Conservation (phyloP, 2,113 vertebrate genomes). For the Lanius collurio region DNA sequence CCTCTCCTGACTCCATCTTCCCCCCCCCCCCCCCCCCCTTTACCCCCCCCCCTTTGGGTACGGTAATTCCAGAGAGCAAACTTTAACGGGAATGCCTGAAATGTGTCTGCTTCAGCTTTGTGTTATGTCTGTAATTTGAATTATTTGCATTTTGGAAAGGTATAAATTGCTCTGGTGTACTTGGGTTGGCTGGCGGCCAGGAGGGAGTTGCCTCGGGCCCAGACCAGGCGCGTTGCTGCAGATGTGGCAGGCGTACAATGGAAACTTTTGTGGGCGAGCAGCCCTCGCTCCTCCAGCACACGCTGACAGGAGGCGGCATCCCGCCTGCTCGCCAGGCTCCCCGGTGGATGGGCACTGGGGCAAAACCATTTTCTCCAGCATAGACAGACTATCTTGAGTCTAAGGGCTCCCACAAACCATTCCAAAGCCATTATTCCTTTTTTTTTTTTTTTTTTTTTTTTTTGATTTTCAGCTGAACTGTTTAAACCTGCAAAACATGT, state of each 20-base stretch:
- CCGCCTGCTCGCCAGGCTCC: conserved; percentile 61
- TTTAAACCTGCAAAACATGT: conserved; percentile 88
- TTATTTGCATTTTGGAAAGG: conserved; percentile 77
- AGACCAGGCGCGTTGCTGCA: conserved; percentile 81
- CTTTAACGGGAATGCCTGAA: conserved; percentile 74
- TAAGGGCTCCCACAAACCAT: conserved; percentile 44
- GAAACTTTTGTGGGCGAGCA: conserved; percentile 85
- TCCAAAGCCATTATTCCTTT: conserved; percentile 11
- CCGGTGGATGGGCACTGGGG: not conserved
- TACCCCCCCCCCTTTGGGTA: too few species aligned
- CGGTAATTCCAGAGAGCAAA: conserved; percentile 62
- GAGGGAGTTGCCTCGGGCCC: conserved; percentile 75
- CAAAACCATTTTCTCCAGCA: conserved; percentile 18
- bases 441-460: not conserved
- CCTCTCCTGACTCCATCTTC: not conserved
- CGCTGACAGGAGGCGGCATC: conserved; percentile 69
- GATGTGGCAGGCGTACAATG: conserved; percentile 85
- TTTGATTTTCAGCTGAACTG: conserved; percentile 25
- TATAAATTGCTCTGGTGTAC: conserved; percentile 74
- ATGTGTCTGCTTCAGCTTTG: conserved; percentile 73
- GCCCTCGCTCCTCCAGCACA: conserved; percentile 70
- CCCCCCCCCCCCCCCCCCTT: too few species aligned
- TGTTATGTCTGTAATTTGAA: conserved; percentile 77
- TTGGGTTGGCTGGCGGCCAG: conserved; percentile 54
- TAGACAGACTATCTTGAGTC: conserved; percentile 45